phyloP scores from a whole-genome alignment of 2,888 invertebrate species.

The Pristionchus mayeri region DNA sequence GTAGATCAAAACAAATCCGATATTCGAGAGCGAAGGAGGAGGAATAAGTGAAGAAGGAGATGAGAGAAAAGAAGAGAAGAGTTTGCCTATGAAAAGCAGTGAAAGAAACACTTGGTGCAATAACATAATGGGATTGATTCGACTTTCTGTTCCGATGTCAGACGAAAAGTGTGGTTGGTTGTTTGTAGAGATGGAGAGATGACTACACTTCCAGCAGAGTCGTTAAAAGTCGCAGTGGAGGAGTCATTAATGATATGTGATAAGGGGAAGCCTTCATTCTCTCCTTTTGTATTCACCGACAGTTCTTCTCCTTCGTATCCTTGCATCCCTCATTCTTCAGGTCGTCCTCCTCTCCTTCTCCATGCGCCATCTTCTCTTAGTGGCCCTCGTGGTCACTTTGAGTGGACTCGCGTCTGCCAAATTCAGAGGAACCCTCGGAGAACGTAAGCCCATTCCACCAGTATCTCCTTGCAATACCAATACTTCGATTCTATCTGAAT shows the following conservation, averaged over 20 bases:
- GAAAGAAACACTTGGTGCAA: not conserved
- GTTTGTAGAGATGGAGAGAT: too few relatives aligned
- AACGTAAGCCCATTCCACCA: not conserved
- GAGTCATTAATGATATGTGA: conserved; percentile 31
- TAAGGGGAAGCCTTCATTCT: conserved; percentile 10
- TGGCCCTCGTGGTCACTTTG: conserved; percentile 24
- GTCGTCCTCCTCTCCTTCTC: not conserved
- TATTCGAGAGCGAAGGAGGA: too few relatives aligned
- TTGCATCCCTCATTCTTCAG: not conserved
- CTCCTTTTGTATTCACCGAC: conserved; percentile 25
- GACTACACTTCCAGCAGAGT: not conserved
- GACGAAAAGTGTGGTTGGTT: too few relatives aligned
- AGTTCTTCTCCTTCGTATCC: not conserved
- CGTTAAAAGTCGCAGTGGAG: not conserved
- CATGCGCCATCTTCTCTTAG: not conserved
- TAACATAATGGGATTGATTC: too few relatives aligned
- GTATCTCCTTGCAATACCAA: too few relatives aligned
- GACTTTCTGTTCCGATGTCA: too few relatives aligned
- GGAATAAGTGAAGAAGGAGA: not conserved
- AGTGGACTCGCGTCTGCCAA: not conserved
- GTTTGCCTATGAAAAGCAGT: not conserved
- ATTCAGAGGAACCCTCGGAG: conserved; percentile 6
- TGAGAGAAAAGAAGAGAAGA: not conserved
- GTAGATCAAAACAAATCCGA: not conserved
- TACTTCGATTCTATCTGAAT: not conserved